These are phyloP conservation scores for Dendrocincla tyrannina DNA, from an alignment of 2,797 vertebrate species.

Conservation along the genomic window DNA sequence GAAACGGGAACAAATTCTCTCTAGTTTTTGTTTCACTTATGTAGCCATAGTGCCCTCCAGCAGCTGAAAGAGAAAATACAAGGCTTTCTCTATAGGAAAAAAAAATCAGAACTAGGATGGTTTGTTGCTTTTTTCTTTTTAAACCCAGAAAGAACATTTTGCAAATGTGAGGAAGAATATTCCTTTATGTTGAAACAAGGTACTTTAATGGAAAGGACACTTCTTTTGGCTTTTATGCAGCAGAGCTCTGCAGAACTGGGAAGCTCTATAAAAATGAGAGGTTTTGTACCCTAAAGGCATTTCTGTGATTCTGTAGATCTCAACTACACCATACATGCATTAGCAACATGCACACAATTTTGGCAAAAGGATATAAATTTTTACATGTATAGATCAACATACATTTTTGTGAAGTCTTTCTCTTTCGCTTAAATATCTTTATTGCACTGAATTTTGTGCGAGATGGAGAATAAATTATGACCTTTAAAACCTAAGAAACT, in stretches of 20 bases:
- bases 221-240: not conserved
- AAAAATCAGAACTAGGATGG: not conserved
- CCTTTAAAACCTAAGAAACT: slow-evolving; percentile 1
- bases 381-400: not conserved
- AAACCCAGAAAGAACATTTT: not conserved
- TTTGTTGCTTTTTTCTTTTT: too few relatives aligned
- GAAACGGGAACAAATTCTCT: slow-evolving; percentile 6
- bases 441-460: not conserved
- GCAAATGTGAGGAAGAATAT: not conserved
- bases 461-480: not conserved
- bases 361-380: not conserved
- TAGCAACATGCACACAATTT: not conserved
- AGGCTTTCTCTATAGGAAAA: not conserved
- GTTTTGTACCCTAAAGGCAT: not conserved
- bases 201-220: not conserved
- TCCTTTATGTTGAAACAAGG: not conserved
- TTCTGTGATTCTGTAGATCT: not conserved
- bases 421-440: not conserved
- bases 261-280: not conserved
- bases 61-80: not conserved
- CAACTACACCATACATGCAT: not conserved
- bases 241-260: not conserved
- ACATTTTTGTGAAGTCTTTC: not conserved
- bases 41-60: slow-evolving; percentile 66
- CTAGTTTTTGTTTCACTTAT: not conserved